Evolutionary conservation across 1,140 invertebrate species (phyloP), one percentile per base, ranked within the genome.

Genomic region (Platorchestia sp.): DNA sequence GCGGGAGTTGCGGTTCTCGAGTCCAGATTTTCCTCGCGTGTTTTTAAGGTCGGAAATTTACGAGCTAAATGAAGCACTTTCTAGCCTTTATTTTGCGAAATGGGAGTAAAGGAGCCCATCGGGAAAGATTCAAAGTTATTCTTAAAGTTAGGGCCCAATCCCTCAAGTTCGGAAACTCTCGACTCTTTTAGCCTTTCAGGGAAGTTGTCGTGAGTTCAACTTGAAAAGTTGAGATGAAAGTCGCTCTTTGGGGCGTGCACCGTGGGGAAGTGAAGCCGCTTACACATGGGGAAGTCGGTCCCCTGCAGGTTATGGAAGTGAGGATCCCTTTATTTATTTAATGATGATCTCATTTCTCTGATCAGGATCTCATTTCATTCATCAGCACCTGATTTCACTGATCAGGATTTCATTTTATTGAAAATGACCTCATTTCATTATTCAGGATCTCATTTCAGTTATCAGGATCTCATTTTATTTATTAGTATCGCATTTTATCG

Each of bases 131-230:
- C 36, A 45, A 93, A 93, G 91, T 93, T 93, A n/a, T 14, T 44
- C 45, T 45, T 27, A 47, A 91, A 93, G 91, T 93, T 93, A 93
- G 44, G 45, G 91, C 45, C 47, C 91, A 41, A 93, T 93, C 91
- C 91, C 45, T 93, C 91, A 93, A 93, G 91, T 93, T 93, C 6
- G n/a, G 41, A 93, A 93, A 44, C 47, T 93, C 45, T 44, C 45
- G 91, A 47, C 91, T 40, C 91, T 75, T 27, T 75, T 36, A 27
- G 7, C 40, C 91, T 93, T 47, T 44, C 3, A 7, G 19, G 43
- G 44, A 93, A 93, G 91, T 93, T 93, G 5, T 41, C 36, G 19
- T 14, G 43, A 45, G 44, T 93, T 19, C 6, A 93, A 93, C 91
- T 40, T 47, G 44, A 19, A 16, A 93, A 44, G 91, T 93, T 93